phyloP scores from a whole-genome alignment of 2,888 invertebrate genomes.

The Eristalis intricaria region DNA sequence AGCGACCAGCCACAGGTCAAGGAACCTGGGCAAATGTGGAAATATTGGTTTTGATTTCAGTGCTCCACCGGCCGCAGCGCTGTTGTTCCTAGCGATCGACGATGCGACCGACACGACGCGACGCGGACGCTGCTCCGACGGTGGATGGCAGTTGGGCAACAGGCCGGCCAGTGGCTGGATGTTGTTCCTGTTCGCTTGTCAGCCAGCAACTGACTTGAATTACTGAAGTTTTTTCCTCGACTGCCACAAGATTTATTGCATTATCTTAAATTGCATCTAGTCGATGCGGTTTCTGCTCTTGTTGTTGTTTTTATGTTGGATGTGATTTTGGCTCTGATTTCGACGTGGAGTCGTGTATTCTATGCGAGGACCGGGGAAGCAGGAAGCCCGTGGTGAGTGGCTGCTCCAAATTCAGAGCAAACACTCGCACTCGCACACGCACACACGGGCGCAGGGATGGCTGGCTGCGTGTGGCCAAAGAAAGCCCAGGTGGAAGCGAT shows the following conservation, averaged over 20 bases:
- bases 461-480: slow-evolving; percentile 5
- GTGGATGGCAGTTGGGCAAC: not conserved
- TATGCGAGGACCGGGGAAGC: not conserved
- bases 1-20: slow-evolving; percentile 49
- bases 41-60: slow-evolving; percentile 72
- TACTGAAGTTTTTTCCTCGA: slow-evolving; percentile 60
- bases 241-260: slow-evolving; percentile 64
- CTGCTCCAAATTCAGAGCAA: slow-evolving; percentile 62
- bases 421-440: slow-evolving; percentile 12
- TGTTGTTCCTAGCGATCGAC: slow-evolving; percentile 19
- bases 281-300: slow-evolving; percentile 51
- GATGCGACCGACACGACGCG: too few relatives aligned
- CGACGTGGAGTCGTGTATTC: slow-evolving; percentile 14
- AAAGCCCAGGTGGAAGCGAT: not conserved
- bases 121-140: not conserved
- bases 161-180: slow-evolving; percentile 14
- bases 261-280: slow-evolving; percentile 71
- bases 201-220: slow-evolving; percentile 57
- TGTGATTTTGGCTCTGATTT: slow-evolving; percentile 5
- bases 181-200: slow-evolving; percentile 66
- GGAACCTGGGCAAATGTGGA: slow-evolving; percentile 67
- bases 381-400: slow-evolving; percentile 24
- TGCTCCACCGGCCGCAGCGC: slow-evolving; percentile 20
- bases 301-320: slow-evolving; percentile 41
- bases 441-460: not conserved